Evolutionary conservation across 2,113 vertebrate species (phyloP).

Genomic region (Dasyprocta punctata): DNA sequence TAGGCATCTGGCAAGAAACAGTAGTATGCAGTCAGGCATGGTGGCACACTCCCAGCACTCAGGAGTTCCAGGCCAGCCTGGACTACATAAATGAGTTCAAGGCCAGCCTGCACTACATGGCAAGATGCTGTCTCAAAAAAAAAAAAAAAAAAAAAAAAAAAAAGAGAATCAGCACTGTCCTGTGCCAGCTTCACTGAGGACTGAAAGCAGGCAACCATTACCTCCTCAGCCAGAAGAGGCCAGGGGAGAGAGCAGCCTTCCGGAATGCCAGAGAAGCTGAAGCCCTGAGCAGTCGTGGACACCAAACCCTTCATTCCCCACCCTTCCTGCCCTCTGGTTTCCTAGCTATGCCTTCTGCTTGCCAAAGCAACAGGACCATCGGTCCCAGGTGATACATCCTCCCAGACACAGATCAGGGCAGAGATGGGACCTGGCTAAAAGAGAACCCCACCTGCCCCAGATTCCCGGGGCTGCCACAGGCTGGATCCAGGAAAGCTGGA

Average conservation of each 20-base stretch:
- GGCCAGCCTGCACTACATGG: neutral
- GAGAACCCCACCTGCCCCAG: neutral
- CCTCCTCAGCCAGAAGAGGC: neutral
- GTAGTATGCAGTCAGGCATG: neutral
- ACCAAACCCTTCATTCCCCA: neutral
- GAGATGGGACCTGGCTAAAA: neutral
- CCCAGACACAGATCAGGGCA: neutral
- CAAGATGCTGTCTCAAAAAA: neutral
- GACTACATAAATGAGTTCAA: neutral
- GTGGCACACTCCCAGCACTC: neutral
- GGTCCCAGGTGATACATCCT: neutral
- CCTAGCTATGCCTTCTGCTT: neutral
- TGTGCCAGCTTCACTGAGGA: neutral
- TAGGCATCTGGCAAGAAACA: neutral
- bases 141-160: neutral
- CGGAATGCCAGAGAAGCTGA: neutral
- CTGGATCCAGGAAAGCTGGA: neutral
- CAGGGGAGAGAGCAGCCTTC: neutral
- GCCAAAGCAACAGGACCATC: neutral
- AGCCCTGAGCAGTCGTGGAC: neutral
- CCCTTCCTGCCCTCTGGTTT: neutral
- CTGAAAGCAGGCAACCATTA: neutral
- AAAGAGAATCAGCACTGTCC: neutral
- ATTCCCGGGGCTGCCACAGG: neutral
- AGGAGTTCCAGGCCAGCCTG: neutral